Percentiles rank a stretch among this genome's conserved stretches.
Conservation (phyloP, 2,888 invertebrate genomes). For the Chaitophorus viminalis region DNA sequence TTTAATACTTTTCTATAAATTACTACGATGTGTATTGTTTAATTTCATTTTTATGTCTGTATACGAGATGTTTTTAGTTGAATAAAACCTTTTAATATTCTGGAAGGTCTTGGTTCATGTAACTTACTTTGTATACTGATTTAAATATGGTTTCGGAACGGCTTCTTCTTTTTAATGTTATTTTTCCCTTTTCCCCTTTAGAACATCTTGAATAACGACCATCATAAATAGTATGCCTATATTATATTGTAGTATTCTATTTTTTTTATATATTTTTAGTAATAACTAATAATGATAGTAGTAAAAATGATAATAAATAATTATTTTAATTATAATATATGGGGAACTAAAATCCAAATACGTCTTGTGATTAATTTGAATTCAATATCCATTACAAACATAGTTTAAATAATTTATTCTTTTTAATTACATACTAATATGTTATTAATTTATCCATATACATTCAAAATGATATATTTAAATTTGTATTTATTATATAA, state of each 20-base stretch:
- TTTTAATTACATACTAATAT: too few relatives aligned
- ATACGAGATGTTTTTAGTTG: conserved; percentile 31
- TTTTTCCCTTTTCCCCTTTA: conserved; percentile 13
- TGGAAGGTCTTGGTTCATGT: conserved; percentile 30
- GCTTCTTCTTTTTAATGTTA: conserved; percentile 23
- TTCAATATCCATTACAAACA: too few relatives aligned
- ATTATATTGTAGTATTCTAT: neutral
- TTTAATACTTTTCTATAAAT: conserved; percentile 55
- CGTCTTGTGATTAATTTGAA: neutral
- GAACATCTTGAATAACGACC: neutral
- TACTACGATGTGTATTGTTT: conserved; percentile 43
- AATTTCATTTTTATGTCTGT: conserved; percentile 45
- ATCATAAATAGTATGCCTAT: conserved; percentile 3
- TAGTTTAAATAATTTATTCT: too few relatives aligned
- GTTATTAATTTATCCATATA: too few relatives aligned
- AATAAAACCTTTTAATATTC: conserved; percentile 57
- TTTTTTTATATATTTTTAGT: neutral
- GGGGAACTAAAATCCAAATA: neutral
- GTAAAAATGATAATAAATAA: neutral
- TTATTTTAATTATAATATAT: neutral
- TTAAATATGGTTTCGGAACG: conserved; percentile 37
- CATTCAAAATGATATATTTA: too few relatives aligned
- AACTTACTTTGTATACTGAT: conserved; percentile 46
- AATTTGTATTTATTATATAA: too few relatives aligned
- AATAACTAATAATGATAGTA: neutral